Evolutionary conservation across 2,797 vertebrate genomes (phyloP).

Genomic region (Sebastes steindachneri): DNA sequence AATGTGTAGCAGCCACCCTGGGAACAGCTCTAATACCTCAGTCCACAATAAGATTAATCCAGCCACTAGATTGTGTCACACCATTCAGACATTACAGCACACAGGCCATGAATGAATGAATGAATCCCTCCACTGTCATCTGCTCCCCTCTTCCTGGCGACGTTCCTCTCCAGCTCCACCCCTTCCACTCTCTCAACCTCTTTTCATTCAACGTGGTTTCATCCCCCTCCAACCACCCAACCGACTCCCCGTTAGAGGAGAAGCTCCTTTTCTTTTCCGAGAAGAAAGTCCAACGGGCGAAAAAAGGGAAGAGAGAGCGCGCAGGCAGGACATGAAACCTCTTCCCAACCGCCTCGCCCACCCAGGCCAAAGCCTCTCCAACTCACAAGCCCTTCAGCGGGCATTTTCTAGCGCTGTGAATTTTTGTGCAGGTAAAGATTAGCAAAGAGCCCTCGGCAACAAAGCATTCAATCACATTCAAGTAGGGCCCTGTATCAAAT

Average conservation of each 20-base stretch:
- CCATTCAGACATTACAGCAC: conserved; percentile 87
- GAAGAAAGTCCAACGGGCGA: conserved; percentile 46
- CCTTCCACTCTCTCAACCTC: conserved; percentile 16
- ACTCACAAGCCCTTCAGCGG: conserved; percentile 76
- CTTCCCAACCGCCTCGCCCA: conserved; percentile 58
- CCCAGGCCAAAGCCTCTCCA: conserved; percentile 74
- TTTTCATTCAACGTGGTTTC: conserved; percentile 28
- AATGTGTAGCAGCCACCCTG: conserved; percentile 1
- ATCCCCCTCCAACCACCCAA: conserved; percentile 16
- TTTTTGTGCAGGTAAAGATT: conserved; percentile 92
- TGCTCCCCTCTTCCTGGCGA: conserved; percentile 82
- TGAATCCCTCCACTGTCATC: conserved; percentile 87
- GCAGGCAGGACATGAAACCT: conserved; percentile 55
- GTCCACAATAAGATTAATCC: conserved; percentile 84
- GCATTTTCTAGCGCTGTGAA: conserved; percentile 76
- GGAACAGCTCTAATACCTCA: conserved; percentile 78
- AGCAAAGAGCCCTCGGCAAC: conserved; percentile 88
- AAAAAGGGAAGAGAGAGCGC: conserved; percentile 22
- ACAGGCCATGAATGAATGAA: conserved; percentile 89
- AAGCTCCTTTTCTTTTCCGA: conserved; percentile 61
- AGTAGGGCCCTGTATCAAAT: conserved; percentile 92
- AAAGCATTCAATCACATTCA: conserved; percentile 93
- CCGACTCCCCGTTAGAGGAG: conserved; percentile 79
- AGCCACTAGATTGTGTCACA: conserved; percentile 67
- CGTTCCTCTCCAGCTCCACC: conserved; percentile 29